Percentiles rank a stretch among this genome's conserved stretches.
phyloP scores from a whole-genome alignment of 2,113 vertebrate genomes.

The Enhydra lutris region DNA sequence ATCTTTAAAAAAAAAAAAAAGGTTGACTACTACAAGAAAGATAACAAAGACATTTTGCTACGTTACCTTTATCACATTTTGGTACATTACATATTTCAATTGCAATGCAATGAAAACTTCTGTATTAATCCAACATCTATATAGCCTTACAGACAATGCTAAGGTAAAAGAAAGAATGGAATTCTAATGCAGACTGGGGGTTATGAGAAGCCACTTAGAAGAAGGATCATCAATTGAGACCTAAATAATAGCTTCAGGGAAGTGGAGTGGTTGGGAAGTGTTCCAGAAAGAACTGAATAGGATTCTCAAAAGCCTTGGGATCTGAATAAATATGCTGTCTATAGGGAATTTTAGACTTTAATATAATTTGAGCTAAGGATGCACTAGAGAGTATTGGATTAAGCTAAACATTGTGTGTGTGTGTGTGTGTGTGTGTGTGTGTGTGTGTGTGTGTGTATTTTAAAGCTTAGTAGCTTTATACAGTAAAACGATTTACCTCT shows the following conservation, averaged over 20 bases:
- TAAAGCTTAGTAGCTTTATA: background rate
- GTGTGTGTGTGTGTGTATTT: background rate
- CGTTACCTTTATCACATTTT: background rate
- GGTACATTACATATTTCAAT: background rate
- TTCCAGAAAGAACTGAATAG: background rate
- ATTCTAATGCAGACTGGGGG: background rate
- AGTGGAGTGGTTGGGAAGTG: rapidly evolving
- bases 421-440: background rate
- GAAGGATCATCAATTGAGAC: background rate
- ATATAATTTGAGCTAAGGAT: background rate
- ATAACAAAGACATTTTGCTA: background rate
- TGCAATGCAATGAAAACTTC: background rate
- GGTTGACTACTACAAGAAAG: background rate
- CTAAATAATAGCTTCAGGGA: background rate
- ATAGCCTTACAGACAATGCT: background rate
- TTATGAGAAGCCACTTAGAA: background rate
- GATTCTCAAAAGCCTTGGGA: background rate
- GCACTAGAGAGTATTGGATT: background rate
- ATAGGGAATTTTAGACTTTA: background rate
- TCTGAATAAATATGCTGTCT: background rate
- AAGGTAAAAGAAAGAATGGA: background rate
- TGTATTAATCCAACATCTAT: background rate
- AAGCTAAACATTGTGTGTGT: background rate
- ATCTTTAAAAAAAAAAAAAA: too few relatives aligned
- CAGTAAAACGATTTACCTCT: background rate